These are phyloP conservation scores for Halocynthia aurantium DNA, from an alignment of 23 tunicate genomes.

Conservation along the genomic window DNA sequence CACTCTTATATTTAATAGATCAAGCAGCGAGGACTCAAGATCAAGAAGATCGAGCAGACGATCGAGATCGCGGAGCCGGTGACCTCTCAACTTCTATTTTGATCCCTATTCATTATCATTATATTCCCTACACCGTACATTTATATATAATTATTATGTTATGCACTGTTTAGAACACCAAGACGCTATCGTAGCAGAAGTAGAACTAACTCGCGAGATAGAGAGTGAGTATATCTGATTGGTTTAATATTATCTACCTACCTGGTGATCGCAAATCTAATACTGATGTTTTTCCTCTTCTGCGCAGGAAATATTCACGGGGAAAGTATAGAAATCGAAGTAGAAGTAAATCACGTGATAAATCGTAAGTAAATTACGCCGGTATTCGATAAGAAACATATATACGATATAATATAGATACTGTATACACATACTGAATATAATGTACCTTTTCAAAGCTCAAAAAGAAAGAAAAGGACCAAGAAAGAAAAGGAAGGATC, in stretches of 20 bases:
- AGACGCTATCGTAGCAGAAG: slow-evolving; percentile 17
- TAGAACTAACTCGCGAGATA: slow-evolving; percentile 2
- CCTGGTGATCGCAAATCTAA: background rate
- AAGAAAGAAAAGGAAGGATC: background rate
- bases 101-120: too few relatives aligned
- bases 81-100: background rate
- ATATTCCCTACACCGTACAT: background rate
- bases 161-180: background rate
- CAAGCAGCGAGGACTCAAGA: slow-evolving; percentile 20
- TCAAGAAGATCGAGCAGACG: slow-evolving; percentile 14
- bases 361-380: background rate
- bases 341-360: background rate
- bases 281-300: background rate
- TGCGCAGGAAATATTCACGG: background rate
- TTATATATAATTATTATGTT: background rate
- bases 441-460: background rate
- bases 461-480: background rate
- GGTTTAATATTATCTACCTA: background rate
- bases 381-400: background rate
- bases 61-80: background rate
- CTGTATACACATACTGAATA: background rate
- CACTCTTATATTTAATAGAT: background rate
- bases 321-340: background rate
- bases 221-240: background rate
- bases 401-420: too few relatives aligned